These are phyloP conservation scores for Himalopsyche phryganea DNA, from an alignment of 1,140 invertebrate species.

Conservation along the genomic window DNA sequence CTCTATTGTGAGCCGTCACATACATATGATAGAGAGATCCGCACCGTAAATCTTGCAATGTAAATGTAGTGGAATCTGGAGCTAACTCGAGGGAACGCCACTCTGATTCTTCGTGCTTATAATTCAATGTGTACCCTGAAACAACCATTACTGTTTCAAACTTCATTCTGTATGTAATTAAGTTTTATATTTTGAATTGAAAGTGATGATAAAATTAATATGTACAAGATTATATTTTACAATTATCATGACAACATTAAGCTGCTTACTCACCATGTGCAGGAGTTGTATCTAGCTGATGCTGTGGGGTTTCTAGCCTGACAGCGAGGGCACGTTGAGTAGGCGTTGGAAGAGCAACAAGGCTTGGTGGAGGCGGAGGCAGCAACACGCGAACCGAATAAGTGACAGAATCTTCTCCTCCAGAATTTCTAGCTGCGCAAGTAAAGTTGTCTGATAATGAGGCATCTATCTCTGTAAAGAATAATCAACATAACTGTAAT, in stretches of 20 bases:
- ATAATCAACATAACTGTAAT: too few relatives aligned
- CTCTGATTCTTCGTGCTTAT: conserved; percentile 58
- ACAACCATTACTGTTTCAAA: too few relatives aligned
- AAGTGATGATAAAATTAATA: too few relatives aligned
- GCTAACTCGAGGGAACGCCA: conserved; percentile 63
- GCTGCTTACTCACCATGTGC: conserved; percentile 22
- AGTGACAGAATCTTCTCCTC: conserved; percentile 70
- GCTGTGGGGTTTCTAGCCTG: conserved; percentile 12
- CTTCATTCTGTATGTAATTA: too few relatives aligned
- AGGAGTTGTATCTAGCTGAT: conserved; percentile 10
- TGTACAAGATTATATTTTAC: too few relatives aligned
- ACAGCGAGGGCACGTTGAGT: conserved; percentile 8
- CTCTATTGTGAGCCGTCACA: conserved; percentile 65
- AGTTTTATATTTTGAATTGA: too few relatives aligned
- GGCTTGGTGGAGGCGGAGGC: conserved; percentile 52
- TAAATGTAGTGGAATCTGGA: conserved; percentile 62
- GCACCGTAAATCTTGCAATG: conserved; percentile 68
- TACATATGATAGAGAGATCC: conserved; percentile 66
- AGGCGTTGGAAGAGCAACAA: conserved; percentile 10
- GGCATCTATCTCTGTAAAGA: conserved; percentile 47
- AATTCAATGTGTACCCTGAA: conserved; percentile 63
- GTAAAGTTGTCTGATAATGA: conserved; percentile 72
- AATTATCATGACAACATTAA: too few relatives aligned
- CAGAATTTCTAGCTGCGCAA: conserved; percentile 70
- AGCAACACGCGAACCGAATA: conserved; percentile 69